phyloP scores from a whole-genome alignment of 2,113 vertebrate species.

The Ophthalmolycus amberensis region DNA sequence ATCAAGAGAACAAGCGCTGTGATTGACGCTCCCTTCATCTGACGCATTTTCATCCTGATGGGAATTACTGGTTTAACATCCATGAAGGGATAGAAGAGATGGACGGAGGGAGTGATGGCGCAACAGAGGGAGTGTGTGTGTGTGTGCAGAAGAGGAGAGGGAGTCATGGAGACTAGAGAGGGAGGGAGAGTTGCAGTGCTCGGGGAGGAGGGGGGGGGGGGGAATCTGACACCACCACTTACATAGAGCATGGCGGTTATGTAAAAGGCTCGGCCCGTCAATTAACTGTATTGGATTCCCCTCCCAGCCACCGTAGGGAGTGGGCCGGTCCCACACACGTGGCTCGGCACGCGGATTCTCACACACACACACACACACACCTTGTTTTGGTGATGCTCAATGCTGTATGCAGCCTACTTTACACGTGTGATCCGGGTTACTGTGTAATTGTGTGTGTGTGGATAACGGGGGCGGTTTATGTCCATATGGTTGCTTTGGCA shows the following conservation, averaged over 20 bases:
- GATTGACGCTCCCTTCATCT: conserved; percentile 29
- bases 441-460: conserved; percentile 33
- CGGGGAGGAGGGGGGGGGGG: conserved; percentile 5
- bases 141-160: conserved; percentile 21
- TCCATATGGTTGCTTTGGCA: conserved; percentile 77
- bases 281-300: conserved; percentile 78
- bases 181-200: conserved; percentile 18
- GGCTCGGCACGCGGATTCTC: conserved; percentile 59
- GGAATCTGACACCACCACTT: conserved; percentile 66
- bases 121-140: background rate
- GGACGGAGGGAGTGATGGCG: conserved; percentile 7
- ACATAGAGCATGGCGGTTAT: conserved; percentile 67
- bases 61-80: conserved; percentile 52
- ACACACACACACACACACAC: conserved; percentile 16
- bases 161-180: conserved; percentile 16
- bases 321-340: conserved; percentile 60
- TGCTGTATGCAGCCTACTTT: conserved; percentile 37
- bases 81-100: conserved; percentile 30
- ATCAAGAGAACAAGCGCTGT: conserved; percentile 32
- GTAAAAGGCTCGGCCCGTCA: conserved; percentile 76
- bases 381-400: conserved; percentile 61
- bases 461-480: conserved; percentile 42
- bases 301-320: conserved; percentile 33
- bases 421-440: conserved; percentile 56
- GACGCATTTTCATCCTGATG: conserved; percentile 40